These are phyloP conservation scores for Phenganax marumi DNA, from an alignment of 92 coral and sea anemone genomes.

Conservation along the genomic window DNA sequence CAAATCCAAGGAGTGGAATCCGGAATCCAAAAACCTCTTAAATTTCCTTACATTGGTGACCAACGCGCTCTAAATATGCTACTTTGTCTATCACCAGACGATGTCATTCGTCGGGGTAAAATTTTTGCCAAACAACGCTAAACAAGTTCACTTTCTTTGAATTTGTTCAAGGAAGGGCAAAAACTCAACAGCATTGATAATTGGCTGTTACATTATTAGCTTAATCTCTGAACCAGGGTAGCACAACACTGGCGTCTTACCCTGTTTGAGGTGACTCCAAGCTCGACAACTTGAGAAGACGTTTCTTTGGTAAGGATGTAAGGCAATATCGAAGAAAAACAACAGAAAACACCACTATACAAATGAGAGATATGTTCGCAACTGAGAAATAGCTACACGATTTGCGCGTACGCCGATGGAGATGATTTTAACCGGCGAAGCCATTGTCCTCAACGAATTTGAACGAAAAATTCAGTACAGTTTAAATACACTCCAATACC, in stretches of 20 bases:
- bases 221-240: neutral
- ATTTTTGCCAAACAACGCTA: neutral
- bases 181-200: too few relatives aligned
- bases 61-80: too few relatives aligned
- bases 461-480: neutral
- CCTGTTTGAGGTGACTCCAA: conserved; percentile 4
- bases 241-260: neutral
- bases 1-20: too few relatives aligned
- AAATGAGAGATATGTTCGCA: neutral
- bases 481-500: conserved; percentile 48
- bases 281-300: conserved; percentile 17
- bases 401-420: too few relatives aligned
- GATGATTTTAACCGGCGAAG: too few relatives aligned
- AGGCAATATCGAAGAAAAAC: neutral
- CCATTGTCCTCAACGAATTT: too few relatives aligned
- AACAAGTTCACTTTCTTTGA: too few relatives aligned
- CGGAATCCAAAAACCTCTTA: too few relatives aligned
- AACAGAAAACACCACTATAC: conserved; percentile 23
- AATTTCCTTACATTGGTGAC: too few relatives aligned
- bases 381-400: neutral
- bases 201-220: neutral
- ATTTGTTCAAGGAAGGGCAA: too few relatives aligned
- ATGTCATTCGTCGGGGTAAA: neutral
- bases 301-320: conserved; percentile 4
- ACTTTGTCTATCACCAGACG: too few relatives aligned